Percentiles rank a stretch among this genome's conserved stretches.
These are phyloP conservation scores for Halictus ligatus DNA, from an alignment of 2,888 invertebrate genomes.

Conservation along the genomic window DNA sequence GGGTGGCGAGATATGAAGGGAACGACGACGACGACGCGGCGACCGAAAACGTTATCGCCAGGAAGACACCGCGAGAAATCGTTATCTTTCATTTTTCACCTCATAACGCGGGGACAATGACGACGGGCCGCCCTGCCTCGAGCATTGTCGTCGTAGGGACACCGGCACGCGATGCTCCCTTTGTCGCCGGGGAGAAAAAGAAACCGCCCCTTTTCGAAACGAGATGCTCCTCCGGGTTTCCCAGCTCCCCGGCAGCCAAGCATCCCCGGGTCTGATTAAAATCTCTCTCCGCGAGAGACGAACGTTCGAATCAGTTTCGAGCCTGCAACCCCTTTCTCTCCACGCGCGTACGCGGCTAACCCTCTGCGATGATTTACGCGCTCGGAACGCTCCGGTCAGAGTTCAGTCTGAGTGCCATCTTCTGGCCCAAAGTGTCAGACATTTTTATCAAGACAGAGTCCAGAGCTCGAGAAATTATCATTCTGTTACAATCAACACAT, in stretches of 20 bases:
- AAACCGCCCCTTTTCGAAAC: slow-evolving; percentile 18
- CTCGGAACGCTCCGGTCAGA: background rate
- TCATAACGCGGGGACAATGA: slow-evolving; percentile 81
- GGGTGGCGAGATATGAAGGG: slow-evolving; percentile 43
- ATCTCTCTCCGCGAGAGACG: slow-evolving; percentile 23
- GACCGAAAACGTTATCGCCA: slow-evolving; percentile 51
- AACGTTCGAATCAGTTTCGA: slow-evolving; percentile 26
- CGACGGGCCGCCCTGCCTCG: slow-evolving; percentile 34
- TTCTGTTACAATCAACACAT: no score
- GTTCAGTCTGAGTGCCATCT: background rate
- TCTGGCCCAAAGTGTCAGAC: background rate
- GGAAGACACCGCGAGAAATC: slow-evolving; percentile 73
- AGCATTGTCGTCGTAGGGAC: slow-evolving; percentile 63
- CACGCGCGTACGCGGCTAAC: background rate
- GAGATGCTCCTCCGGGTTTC: slow-evolving; percentile 37
- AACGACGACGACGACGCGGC: no score
- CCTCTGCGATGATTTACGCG: background rate
- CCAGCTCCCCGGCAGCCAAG: background rate
- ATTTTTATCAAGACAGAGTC: no score
- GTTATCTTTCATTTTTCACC: slow-evolving; percentile 83
- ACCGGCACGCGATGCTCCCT: slow-evolving; percentile 40
- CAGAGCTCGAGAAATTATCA: no score
- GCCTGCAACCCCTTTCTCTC: background rate
- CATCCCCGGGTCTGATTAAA: slow-evolving; percentile 43
- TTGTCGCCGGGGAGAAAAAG: slow-evolving; percentile 16